phyloP scores from a whole-genome alignment of 2,888 invertebrate species.

The Drosophila fungiperda region DNA sequence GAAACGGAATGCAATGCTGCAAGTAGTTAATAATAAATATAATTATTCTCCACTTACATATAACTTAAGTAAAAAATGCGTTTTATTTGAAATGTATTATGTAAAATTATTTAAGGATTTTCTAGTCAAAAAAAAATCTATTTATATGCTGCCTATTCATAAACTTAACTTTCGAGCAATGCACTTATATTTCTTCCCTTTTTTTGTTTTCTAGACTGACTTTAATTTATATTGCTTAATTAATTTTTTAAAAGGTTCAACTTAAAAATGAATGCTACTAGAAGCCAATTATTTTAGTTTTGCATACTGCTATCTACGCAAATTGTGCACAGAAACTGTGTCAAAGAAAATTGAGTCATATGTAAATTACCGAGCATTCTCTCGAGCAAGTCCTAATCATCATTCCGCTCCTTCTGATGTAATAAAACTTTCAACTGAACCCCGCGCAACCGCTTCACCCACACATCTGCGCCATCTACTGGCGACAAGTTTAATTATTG shows the following conservation, averaged over 20 bases:
- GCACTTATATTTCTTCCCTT: background rate
- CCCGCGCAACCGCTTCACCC: background rate
- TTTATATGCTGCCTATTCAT: background rate
- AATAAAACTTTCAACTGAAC: constrained; percentile 19
- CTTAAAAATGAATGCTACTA: background rate
- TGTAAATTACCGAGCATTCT: constrained; percentile 18
- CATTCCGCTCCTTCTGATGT: constrained; percentile 12
- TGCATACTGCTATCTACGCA: background rate
- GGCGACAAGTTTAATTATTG: constrained; percentile 70
- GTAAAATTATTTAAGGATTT: background rate
- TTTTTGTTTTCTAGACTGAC: background rate
- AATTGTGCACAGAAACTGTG: constrained; percentile 1
- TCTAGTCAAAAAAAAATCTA: background rate
- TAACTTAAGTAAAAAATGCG: background rate
- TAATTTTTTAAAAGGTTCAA: background rate
- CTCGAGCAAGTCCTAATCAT: constrained; percentile 25
- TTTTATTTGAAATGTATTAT: background rate
- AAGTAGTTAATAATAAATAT: constrained; percentile 16
- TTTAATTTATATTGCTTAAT: background rate
- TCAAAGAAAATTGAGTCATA: constrained; percentile 7
- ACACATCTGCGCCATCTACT: constrained; percentile 34
- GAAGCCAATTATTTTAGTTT: background rate
- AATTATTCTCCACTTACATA: background rate
- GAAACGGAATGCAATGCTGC: constrained; percentile 11
- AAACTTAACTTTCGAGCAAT: background rate